Evolutionary conservation across 1,140 invertebrate species (phyloP).

Genomic region (Episyrphus balteatus): DNA sequence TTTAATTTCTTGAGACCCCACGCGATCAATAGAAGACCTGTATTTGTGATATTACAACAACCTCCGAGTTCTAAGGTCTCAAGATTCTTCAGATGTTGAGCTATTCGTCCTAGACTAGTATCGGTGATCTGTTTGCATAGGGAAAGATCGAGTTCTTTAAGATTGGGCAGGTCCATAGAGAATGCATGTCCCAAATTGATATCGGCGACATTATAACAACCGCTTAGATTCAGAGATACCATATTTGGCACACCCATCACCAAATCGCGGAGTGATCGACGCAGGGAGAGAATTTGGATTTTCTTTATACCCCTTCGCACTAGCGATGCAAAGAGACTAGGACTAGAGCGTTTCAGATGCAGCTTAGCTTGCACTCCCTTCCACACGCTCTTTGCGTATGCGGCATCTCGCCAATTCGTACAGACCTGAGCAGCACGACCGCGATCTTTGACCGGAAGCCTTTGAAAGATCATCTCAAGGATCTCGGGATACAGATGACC

Average conservation of each 20-base stretch:
- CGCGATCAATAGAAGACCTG: constrained; percentile 70
- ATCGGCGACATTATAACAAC: constrained; percentile 85
- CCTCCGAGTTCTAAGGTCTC: constrained; percentile 81
- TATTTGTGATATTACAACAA: constrained; percentile 82
- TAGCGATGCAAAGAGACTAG: constrained; percentile 73
- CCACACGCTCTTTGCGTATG: constrained; percentile 87
- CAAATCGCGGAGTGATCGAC: constrained; percentile 74
- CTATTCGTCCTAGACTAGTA: constrained; percentile 67
- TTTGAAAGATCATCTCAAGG: constrained; percentile 81
- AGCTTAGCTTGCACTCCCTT: constrained; percentile 81
- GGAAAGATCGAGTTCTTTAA: constrained; percentile 75
- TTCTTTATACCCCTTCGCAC: constrained; percentile 76
- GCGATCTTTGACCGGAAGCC: constrained; percentile 77
- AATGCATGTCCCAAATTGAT: constrained; percentile 72
- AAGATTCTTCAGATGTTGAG: constrained; percentile 75
- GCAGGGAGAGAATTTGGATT: constrained; percentile 79
- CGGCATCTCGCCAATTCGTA: constrained; percentile 77
- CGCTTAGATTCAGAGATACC: constrained; percentile 78
- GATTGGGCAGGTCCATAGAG: constrained; percentile 53
- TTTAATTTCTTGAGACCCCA: constrained; percentile 76
- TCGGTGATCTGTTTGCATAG: constrained; percentile 93
- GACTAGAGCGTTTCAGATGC: constrained; percentile 71
- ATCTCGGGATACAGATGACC: constrained; percentile 85
- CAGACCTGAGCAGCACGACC: constrained; percentile 86
- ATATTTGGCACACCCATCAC: constrained; percentile 75